Evolutionary conservation across 1,140 invertebrate species (phyloP).

Genomic region (Drosophila bocki): DNA sequence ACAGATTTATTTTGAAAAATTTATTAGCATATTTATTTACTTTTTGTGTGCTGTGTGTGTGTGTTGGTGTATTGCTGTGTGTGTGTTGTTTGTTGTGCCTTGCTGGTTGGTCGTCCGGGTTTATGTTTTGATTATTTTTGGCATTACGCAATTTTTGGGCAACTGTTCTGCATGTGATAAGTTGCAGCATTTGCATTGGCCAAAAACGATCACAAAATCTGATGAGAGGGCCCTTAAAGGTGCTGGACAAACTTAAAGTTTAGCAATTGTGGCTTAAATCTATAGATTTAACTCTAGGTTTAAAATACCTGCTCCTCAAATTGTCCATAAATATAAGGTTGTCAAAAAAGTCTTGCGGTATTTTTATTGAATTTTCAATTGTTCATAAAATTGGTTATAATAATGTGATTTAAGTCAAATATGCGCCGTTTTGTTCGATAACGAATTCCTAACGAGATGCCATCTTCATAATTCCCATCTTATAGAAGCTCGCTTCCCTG

Average conservation of each 20-base stretch:
- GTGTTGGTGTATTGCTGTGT: background rate
- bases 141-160: slow-evolving; percentile 69
- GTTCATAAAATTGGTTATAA: no score
- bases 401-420: no score
- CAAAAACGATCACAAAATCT: slow-evolving; percentile 35
- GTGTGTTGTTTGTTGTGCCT: slow-evolving; percentile 28
- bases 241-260: background rate
- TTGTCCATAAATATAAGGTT: no score
- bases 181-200: slow-evolving; percentile 47
- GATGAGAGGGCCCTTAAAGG: background rate
- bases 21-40: slow-evolving; percentile 83
- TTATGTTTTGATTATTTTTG: slow-evolving; percentile 75
- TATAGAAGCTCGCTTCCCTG: no score
- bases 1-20: slow-evolving; percentile 83
- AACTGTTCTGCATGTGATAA: slow-evolving; percentile 46
- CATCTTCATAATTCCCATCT: no score
- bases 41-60: slow-evolving; percentile 42
- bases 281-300: background rate
- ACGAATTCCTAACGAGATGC: no score
- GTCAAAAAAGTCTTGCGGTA: no score
- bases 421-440: no score
- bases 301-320: background rate
- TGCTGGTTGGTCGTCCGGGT: slow-evolving; percentile 34
- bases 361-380: no score
- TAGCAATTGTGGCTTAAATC: background rate